Evolutionary conservation across 2,888 invertebrate genomes (phyloP).

Genomic region (Crepidodera aurea): DNA sequence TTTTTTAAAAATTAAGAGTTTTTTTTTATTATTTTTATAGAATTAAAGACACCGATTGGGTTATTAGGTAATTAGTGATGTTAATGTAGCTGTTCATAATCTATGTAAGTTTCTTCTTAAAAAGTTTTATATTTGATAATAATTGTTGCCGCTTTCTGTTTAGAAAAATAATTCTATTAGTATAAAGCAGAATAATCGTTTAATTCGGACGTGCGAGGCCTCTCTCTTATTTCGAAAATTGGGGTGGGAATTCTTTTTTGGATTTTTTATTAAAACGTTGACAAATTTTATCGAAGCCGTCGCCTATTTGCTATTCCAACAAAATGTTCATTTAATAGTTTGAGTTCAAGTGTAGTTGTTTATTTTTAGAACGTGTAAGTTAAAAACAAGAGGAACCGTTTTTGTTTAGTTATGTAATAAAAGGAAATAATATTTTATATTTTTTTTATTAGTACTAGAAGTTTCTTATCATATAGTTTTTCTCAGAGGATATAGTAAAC

Average conservation of each 20-base stretch:
- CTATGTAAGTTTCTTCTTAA: constrained; percentile 33
- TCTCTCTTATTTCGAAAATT: not conserved
- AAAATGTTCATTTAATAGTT: not conserved
- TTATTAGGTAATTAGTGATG: constrained; percentile 41
- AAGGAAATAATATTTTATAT: not conserved
- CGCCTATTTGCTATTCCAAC: not conserved
- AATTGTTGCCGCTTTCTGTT: constrained; percentile 39
- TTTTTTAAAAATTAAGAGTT: constrained; percentile 55
- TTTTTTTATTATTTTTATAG: constrained; percentile 51
- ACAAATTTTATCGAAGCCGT: not conserved
- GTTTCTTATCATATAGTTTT: not conserved
- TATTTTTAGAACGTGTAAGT: not conserved
- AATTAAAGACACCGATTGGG: constrained; percentile 46
- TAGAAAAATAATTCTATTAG: constrained; percentile 25
- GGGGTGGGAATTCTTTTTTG: not conserved
- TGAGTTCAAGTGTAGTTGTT: not conserved
- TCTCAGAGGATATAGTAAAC: not conserved
- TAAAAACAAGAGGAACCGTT: not conserved
- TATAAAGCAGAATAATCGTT: constrained; percentile 12
- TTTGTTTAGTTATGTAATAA: not conserved
- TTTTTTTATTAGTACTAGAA: not conserved
- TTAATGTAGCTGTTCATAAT: constrained; percentile 38
- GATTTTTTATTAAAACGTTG: not conserved
- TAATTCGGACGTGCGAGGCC: not conserved
- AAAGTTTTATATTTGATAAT: constrained; percentile 40